A percentile compares a stretch with the other conserved stretches of the same genome.
Conservation (phyloP, 2,888 invertebrate genomes). For the Drosophila austrosaltans region DNA sequence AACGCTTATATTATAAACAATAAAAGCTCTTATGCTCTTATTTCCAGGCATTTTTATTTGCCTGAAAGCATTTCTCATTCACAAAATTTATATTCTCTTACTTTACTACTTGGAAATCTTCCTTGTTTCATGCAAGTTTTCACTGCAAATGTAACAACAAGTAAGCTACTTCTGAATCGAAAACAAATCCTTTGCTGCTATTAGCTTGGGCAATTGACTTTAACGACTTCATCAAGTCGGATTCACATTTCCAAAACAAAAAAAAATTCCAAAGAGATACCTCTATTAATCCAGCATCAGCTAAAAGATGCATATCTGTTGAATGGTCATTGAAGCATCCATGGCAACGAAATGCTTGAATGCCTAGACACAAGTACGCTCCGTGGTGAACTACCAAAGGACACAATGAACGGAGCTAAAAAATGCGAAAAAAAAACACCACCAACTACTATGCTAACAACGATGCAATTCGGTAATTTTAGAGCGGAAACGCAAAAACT, state of each 20-base stretch:
- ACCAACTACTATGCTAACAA: neutral
- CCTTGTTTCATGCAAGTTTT: neutral
- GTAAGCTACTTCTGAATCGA: neutral
- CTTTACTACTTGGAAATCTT: no score
- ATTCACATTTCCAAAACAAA: neutral
- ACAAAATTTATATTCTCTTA: no score
- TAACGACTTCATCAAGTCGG: neutral
- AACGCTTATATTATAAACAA: no score
- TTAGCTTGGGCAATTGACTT: neutral
- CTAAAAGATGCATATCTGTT: neutral
- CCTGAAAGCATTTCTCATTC: no score
- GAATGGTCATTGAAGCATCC: neutral
- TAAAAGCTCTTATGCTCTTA: no score
- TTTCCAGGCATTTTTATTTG: no score
- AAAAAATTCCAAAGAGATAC: neutral
- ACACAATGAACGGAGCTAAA: neutral
- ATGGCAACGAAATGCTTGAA: neutral
- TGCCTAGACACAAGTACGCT: neutral
- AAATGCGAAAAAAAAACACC: conserved; percentile 4
- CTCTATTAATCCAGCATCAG: neutral
- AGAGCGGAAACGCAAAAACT: neutral
- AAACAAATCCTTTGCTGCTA: neutral
- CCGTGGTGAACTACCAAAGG: neutral
- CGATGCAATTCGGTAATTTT: neutral
- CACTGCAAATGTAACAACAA: neutral